These are phyloP conservation scores for Halcyon badia DNA, from an alignment of 2,797 vertebrate genomes.

Conservation along the genomic window DNA sequence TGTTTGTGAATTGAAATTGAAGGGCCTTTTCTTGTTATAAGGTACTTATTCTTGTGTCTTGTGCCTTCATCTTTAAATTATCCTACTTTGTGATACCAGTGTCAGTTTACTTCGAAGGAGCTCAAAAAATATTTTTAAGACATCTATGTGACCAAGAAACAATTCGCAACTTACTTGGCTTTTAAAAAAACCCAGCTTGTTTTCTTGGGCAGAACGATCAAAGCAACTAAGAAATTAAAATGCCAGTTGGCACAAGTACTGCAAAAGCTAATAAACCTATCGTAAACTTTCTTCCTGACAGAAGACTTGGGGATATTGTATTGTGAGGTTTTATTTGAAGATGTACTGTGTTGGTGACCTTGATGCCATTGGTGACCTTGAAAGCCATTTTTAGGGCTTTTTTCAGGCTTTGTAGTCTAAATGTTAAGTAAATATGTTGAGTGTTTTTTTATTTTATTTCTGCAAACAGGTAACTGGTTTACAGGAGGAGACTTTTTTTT, in stretches of 20 bases:
- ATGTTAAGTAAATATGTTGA: neutral
- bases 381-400: neutral
- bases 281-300: neutral
- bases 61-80: neutral
- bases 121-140: neutral
- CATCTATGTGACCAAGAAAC: neutral
- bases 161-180: neutral
- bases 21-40: neutral
- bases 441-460: neutral
- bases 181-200: neutral
- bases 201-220: neutral
- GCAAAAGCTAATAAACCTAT: neutral
- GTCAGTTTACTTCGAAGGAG: neutral
- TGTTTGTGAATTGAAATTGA: neutral
- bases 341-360: neutral
- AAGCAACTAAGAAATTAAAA: neutral
- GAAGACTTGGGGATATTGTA: neutral
- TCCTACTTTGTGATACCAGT: neutral
- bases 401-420: neutral
- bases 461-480: neutral
- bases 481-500: neutral
- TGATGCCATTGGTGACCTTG: neutral
- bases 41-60: neutral
- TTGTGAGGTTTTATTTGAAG: neutral
- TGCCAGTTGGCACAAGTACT: neutral